Evolutionary conservation across 2,888 invertebrate genomes (phyloP).

Genomic region (Drosophila subsilvestris): DNA sequence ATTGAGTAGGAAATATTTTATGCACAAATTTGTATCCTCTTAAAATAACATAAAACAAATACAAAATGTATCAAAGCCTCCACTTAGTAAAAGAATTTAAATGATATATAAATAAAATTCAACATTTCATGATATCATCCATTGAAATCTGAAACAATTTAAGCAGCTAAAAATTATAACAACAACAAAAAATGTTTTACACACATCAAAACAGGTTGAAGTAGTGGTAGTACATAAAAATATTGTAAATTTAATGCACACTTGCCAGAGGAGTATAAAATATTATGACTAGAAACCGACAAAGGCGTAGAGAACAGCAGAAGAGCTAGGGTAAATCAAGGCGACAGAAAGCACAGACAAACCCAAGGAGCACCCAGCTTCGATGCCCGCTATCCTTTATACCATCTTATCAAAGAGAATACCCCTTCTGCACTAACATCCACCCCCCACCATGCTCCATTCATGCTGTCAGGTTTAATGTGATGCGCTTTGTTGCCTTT

Average conservation of each 20-base stretch:
- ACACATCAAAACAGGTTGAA: not conserved
- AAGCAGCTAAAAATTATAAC: not conserved
- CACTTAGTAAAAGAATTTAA: not conserved
- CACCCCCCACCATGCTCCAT: not conserved
- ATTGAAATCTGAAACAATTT: not conserved
- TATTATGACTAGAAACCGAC: slow-evolving; percentile 13
- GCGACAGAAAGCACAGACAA: slow-evolving; percentile 5
- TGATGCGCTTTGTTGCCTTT: slow-evolving; percentile 72
- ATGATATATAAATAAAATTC: not conserved
- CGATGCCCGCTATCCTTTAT: not conserved
- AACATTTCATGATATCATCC: not conserved
- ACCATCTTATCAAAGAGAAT: slow-evolving; percentile 25
- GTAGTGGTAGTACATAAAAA: not conserved
- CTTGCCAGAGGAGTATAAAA: slow-evolving; percentile 7
- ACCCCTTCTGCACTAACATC: not conserved
- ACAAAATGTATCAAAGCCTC: not conserved
- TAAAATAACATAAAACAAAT: not conserved
- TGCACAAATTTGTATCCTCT: not conserved
- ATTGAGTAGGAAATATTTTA: not conserved
- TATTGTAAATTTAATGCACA: not conserved
- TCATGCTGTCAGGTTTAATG: slow-evolving; percentile 57
- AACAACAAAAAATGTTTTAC: not conserved
- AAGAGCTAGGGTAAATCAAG: slow-evolving; percentile 14
- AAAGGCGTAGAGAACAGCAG: slow-evolving; percentile 1
- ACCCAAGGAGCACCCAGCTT: slow-evolving; percentile 11